Evolutionary conservation across 1,140 invertebrate species (phyloP).

Genomic region (Anthonomus grandis): DNA sequence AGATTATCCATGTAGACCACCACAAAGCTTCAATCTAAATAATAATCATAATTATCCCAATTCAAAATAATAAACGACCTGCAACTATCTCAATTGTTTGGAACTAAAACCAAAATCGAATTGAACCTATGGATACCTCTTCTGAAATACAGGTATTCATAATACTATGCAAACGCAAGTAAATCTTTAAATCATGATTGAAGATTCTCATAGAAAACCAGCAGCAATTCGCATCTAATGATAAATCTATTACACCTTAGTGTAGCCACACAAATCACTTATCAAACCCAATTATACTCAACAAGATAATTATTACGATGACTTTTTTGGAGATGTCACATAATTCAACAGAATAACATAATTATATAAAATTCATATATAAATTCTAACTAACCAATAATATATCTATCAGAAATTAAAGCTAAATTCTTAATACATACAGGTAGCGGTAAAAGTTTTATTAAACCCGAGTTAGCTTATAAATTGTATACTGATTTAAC

Average conservation of each 20-base stretch:
- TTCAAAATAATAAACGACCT: too few species aligned
- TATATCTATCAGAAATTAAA: constrained; percentile 11
- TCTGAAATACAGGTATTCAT: neutral
- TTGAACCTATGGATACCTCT: neutral
- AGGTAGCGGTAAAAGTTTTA: constrained; percentile 22
- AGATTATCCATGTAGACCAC: too few species aligned
- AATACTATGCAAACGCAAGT: neutral
- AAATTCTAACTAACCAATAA: neutral
- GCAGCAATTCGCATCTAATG: neutral
- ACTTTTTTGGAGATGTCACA: neutral
- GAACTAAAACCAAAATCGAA: neutral
- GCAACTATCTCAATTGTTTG: too few species aligned
- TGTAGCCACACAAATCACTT: neutral
- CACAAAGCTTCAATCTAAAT: too few species aligned
- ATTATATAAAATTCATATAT: constrained; percentile 3
- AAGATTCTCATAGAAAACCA: constrained; percentile 2
- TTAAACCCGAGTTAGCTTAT: constrained; percentile 17
- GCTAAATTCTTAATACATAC: constrained; percentile 29
- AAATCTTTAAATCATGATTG: neutral
- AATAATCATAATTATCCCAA: too few species aligned
- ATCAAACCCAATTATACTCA: neutral
- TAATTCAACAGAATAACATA: neutral
- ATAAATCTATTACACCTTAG: neutral
- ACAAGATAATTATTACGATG: neutral
- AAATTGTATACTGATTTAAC: constrained; percentile 7